These are phyloP conservation scores for Entelurus aequoreus DNA, from an alignment of 2,113 vertebrate species.

Conservation along the genomic window DNA sequence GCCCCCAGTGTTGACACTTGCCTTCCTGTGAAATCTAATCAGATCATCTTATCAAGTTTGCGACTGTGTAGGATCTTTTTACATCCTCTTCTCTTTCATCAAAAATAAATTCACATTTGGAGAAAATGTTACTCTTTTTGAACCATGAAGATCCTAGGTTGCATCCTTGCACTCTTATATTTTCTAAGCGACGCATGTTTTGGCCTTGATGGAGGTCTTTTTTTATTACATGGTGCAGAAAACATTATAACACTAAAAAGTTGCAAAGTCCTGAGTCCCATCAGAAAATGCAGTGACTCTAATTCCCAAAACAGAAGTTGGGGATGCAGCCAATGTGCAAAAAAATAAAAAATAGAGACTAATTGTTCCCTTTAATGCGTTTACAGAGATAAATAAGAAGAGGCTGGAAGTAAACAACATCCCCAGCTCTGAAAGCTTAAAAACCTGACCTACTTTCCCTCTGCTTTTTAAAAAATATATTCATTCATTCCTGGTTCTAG, in stretches of 20 bases:
- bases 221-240: too few species aligned
- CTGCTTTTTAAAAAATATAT: not conserved
- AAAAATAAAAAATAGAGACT: slow-evolving; percentile 9
- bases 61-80: not conserved
- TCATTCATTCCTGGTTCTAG: slow-evolving; percentile 6
- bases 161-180: too few species aligned
- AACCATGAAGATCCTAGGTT: too few species aligned
- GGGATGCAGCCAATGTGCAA: slow-evolving; percentile 2
- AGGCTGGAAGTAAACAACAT: slow-evolving; percentile 22
- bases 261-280: too few species aligned
- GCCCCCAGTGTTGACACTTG: too few species aligned
- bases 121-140: too few species aligned
- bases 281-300: slow-evolving; percentile 1
- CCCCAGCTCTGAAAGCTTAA: slow-evolving; percentile 25
- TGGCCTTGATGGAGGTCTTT: too few species aligned
- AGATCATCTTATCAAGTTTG: too few species aligned
- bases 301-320: slow-evolving; percentile 8
- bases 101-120: not conserved
- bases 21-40: too few species aligned
- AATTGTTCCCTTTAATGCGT: slow-evolving; percentile 40
- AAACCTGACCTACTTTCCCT: slow-evolving; percentile 45
- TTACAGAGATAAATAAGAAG: slow-evolving; percentile 20
- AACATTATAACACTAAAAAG: too few species aligned
- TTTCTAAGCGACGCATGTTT: too few species aligned
- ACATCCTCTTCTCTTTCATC: not conserved